These are phyloP conservation scores for Plebejus argus DNA, from an alignment of 2,888 invertebrate genomes.

Conservation along the genomic window DNA sequence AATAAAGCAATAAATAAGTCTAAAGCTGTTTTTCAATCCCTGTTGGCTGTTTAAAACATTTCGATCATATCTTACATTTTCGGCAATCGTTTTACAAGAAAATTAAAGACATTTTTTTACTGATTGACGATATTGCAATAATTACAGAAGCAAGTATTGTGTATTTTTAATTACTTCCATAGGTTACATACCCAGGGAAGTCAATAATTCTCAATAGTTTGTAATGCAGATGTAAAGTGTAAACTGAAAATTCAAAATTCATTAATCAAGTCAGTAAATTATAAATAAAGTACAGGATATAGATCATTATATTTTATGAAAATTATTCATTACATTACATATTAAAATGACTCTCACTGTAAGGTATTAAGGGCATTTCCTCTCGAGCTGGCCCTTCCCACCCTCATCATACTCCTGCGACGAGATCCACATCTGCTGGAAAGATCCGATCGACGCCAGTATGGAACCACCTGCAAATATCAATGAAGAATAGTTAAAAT, in stretches of 20 bases:
- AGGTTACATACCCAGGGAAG: no score
- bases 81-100: no score
- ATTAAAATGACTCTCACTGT: slow-evolving; percentile 1
- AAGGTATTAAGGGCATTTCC: slow-evolving; percentile 89
- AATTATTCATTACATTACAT: neutral
- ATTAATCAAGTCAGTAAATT: neutral
- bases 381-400: slow-evolving; percentile 97
- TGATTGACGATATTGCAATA: no score
- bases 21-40: neutral
- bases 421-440: slow-evolving; percentile 99
- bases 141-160: no score
- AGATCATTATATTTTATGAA: neutral
- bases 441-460: slow-evolving; percentile 98
- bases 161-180: no score
- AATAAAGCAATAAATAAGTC: slow-evolving; percentile 1
- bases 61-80: no score
- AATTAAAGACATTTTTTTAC: no score
- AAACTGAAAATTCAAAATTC: neutral
- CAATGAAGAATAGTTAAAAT: no score
- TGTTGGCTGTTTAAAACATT: neutral
- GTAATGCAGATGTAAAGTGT: no score
- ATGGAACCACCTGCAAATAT: slow-evolving; percentile 89
- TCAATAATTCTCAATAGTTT: no score
- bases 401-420: slow-evolving; percentile 99
- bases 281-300: neutral